Evolutionary conservation across 2,113 vertebrate species (phyloP).

Genomic region (Dolichotis patagonum): DNA sequence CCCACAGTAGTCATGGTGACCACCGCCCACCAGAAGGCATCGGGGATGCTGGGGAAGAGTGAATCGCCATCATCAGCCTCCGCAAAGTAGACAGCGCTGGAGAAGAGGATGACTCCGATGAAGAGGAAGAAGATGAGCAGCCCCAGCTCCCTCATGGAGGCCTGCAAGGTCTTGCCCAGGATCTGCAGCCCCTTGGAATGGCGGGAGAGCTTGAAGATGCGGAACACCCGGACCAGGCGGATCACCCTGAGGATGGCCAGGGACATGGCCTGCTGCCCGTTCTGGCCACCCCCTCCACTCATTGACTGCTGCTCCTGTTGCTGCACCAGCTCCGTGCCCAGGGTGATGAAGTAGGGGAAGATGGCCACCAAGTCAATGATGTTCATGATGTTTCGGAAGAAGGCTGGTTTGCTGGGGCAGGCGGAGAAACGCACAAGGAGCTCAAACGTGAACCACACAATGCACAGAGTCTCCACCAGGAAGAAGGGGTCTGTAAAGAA

Average conservation of each 20-base stretch:
- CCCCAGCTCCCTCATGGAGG: slow-evolving; percentile 96
- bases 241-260: slow-evolving; percentile 96
- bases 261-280: slow-evolving; percentile 96
- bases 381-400: slow-evolving; percentile 97
- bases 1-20: slow-evolving; percentile 98
- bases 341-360: slow-evolving; percentile 96
- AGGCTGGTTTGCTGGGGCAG: slow-evolving; percentile 94
- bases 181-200: slow-evolving; percentile 98
- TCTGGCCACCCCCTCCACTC: slow-evolving; percentile 84
- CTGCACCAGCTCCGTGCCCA: slow-evolving; percentile 94
- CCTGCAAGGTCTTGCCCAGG: slow-evolving; percentile 94
- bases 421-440: slow-evolving; percentile 94
- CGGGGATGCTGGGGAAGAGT: slow-evolving; percentile 94
- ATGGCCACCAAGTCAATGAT: slow-evolving; percentile 96
- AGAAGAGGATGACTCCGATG: slow-evolving; percentile 96
- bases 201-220: slow-evolving; percentile 97
- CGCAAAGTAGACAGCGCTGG: slow-evolving; percentile 97
- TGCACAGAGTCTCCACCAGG: slow-evolving; percentile 95
- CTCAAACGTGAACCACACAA: slow-evolving; percentile 98
- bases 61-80: slow-evolving; percentile 95
- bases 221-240: slow-evolving; percentile 94
- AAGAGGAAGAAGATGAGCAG: slow-evolving; percentile 98
- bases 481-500: slow-evolving; percentile 97
- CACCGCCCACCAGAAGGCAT: slow-evolving; percentile 99
- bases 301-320: slow-evolving; percentile 85